These are phyloP conservation scores for Enteromius unitaeniatus DNA, from an alignment of 2,797 vertebrate species.

Conservation along the genomic window DNA sequence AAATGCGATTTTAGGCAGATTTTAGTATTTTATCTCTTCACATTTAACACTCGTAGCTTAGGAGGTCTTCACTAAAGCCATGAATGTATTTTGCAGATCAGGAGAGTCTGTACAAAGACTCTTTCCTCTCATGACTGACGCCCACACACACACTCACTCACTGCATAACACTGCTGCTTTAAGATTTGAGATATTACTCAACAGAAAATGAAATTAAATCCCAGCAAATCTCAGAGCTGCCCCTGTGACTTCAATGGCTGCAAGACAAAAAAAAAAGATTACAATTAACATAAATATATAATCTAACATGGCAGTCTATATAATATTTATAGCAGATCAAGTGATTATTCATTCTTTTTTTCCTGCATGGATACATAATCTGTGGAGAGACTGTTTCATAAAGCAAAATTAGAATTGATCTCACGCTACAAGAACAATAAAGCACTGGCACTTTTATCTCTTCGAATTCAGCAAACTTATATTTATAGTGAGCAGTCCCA, in stretches of 20 bases:
- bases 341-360: conserved; percentile 35
- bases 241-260: conserved; percentile 15
- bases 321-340: conserved; percentile 49
- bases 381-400: background rate
- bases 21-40: background rate
- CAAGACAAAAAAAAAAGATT: conserved; percentile 2
- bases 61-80: background rate
- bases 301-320: conserved; percentile 39
- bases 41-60: background rate
- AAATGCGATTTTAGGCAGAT: background rate
- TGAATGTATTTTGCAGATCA: conserved; percentile 6
- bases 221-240: conserved; percentile 22
- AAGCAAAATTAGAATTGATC: conserved; percentile 24
- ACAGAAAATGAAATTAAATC: conserved; percentile 29
- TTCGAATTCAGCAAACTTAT: background rate
- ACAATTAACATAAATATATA: conserved; percentile 38
- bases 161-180: conserved; percentile 12
- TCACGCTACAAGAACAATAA: background rate
- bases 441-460: background rate
- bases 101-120: conserved; percentile 28
- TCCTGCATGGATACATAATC: conserved; percentile 13
- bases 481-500: background rate
- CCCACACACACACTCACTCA: background rate
- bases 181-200: conserved; percentile 44
- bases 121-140: background rate